Base-by-base conservation (phyloP, 30 jellyfish, hydroid and myxozoan genomes). In the Phacellophora camtschatica region DNA sequence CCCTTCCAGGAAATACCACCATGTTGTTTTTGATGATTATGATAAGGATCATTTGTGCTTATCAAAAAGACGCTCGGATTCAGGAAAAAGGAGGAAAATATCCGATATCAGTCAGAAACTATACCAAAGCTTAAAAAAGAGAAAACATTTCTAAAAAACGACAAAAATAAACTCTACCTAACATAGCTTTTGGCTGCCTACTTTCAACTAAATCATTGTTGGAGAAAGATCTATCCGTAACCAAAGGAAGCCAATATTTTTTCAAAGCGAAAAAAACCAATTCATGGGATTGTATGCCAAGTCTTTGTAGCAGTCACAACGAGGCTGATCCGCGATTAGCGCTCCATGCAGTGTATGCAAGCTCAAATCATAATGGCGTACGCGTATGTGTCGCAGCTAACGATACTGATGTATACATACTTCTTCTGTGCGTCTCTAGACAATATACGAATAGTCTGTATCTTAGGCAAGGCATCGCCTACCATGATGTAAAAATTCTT, bases 231-330 rank as follows among this genome's bases (percentile, higher is more conserved):
- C 51, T 48, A 28, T 71, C 49, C 76, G 74, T 46, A 25, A 71
- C 85, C 71, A 71, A 71, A 48, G 85, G 85, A 45, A 71, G 77
- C 71, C 76, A 71, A 48, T 71, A 75, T 28, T 71, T 71, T 55
- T 71, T 71, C 85, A 71, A 30, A 71, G 85, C 85, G 49, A 71
- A 49, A 71, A 75, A 70, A 13, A 70, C 77, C 20, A 43, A 70
- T 49, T 46, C 74, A 43, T 71, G 74, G 55, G 76, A 71, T 71
- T 69, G 67, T 43, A 35, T 37, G 43, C 83, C 75, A 33, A 69
- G 83, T 69, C 83, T 69, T 41, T 69, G 83, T 42, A 69, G 70
- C 83, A 69, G 70, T 69, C 83, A 37, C 31, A 69, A 69, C 39
- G 83, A 69, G n/a, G 75, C 75, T 37, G 76, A 25, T 69, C 83